phyloP scores from a whole-genome alignment of 2,113 vertebrate genomes.

The Grantiella picta region DNA sequence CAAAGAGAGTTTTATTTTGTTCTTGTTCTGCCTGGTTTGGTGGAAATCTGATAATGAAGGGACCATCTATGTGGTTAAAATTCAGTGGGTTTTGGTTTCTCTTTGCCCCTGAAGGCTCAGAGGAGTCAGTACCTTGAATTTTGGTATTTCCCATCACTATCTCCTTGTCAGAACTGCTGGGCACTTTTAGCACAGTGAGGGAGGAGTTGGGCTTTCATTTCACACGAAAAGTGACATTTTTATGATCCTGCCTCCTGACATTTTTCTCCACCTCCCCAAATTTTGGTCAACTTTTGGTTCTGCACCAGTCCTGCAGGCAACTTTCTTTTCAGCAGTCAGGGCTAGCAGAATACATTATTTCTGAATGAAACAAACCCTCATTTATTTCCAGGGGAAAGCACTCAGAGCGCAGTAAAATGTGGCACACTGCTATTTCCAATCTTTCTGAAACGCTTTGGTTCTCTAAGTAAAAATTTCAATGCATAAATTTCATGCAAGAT shows the following conservation, averaged over 20 bases:
- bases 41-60: not conserved
- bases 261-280: not conserved
- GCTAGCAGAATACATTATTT: slow-evolving; percentile 31
- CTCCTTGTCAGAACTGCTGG: not conserved
- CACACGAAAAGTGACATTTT: not conserved
- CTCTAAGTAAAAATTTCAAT: not conserved
- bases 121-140: not conserved
- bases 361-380: slow-evolving; percentile 42
- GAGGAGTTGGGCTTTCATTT: not conserved
- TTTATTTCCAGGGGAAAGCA: slow-evolving; percentile 37
- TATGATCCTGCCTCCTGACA: not conserved
- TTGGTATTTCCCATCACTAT: not conserved
- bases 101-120: not conserved
- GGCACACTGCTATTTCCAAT: slow-evolving; percentile 11
- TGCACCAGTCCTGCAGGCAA: not conserved
- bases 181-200: not conserved
- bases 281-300: not conserved
- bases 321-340: slow-evolving; percentile 8
- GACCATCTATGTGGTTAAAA: not conserved
- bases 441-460: not conserved
- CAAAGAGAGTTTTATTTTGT: not conserved
- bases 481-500: slow-evolving; percentile 9
- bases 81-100: not conserved
- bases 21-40: not conserved
- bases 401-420: not conserved